Conservation (phyloP, 2,113 vertebrate genomes). For the Nasalis larvatus region DNA sequence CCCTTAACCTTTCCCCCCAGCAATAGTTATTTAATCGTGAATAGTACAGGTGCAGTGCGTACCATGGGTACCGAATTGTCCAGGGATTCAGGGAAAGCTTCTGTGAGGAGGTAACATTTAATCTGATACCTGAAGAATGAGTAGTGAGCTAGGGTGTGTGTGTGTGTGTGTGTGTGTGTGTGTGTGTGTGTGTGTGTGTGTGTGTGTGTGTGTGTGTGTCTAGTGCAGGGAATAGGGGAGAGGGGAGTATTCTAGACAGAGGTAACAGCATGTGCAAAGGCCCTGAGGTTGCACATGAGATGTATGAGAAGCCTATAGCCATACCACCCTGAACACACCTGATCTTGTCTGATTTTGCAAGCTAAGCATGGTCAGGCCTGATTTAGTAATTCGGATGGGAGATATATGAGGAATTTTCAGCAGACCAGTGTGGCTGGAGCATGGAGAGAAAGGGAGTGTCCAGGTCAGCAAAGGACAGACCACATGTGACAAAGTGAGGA, state of each 20-base stretch:
- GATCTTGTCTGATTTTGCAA: too few relatives aligned
- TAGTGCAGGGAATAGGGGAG: too few relatives aligned
- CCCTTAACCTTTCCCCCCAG: accelerated
- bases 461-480: background rate
- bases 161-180: too few relatives aligned
- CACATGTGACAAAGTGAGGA: background rate
- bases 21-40: background rate
- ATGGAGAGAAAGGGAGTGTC: background rate
- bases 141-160: background rate
- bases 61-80: background rate
- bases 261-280: background rate
- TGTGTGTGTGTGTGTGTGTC: too few relatives aligned
- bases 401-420: background rate
- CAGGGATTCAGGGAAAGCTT: background rate
- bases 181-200: too few relatives aligned
- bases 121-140: background rate
- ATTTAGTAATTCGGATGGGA: background rate
- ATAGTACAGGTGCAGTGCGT: too few relatives aligned
- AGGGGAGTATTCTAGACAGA: background rate
- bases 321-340: too few relatives aligned
- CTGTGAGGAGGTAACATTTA: background rate
- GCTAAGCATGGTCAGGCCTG: too few relatives aligned
- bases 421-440: background rate
- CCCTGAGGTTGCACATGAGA: background rate
- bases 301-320: background rate